phyloP scores from a whole-genome alignment of 2,888 invertebrate genomes.

The Tenthredo scrophulariae region DNA sequence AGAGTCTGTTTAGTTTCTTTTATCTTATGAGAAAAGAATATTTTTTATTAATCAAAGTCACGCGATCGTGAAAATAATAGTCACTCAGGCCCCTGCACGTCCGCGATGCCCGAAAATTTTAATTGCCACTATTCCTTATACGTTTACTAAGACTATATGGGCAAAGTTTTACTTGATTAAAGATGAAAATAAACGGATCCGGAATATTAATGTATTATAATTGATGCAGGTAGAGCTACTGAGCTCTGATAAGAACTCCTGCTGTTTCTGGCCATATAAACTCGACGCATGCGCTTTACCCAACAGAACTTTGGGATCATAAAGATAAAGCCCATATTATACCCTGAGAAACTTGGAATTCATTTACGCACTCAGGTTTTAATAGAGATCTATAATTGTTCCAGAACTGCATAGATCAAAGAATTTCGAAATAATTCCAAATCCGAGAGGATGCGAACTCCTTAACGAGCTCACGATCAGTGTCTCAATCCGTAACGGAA shows the following conservation, averaged over 20 bases:
- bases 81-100: slow-evolving; percentile 5
- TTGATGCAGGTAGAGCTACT: slow-evolving; percentile 70
- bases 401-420: not conserved
- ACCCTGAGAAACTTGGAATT: not conserved
- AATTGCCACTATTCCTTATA: not conserved
- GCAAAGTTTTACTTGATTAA: slow-evolving; percentile 15
- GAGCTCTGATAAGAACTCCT: slow-evolving; percentile 73
- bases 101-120: slow-evolving; percentile 9
- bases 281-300: slow-evolving; percentile 64
- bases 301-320: slow-evolving; percentile 64
- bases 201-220: slow-evolving; percentile 65
- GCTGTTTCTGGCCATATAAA: slow-evolving; percentile 66
- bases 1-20: slow-evolving; percentile 22
- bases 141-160: not conserved
- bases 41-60: slow-evolving; percentile 43
- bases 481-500: not conserved
- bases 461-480: not conserved
- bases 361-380: not conserved
- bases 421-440: not conserved
- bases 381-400: not conserved
- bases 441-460: not conserved
- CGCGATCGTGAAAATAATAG: slow-evolving; percentile 30
- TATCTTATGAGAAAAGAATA: not conserved
- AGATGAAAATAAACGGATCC: slow-evolving; percentile 25
- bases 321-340: slow-evolving; percentile 69